Conservation (phyloP, 2,888 invertebrate species). For the Podabrus alpinus region DNA sequence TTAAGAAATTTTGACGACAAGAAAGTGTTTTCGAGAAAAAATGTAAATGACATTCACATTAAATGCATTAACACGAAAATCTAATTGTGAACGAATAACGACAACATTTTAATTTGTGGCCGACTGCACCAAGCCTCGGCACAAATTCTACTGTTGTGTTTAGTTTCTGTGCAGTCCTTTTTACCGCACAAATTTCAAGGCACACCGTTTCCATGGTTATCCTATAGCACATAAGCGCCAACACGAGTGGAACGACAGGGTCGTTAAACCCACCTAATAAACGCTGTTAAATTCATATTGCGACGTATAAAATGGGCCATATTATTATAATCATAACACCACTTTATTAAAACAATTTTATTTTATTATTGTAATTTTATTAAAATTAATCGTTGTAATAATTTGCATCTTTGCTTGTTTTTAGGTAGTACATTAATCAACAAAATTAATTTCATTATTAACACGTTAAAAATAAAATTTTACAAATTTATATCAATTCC, state of each 20-base stretch:
- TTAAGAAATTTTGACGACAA: neutral
- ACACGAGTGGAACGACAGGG: neutral
- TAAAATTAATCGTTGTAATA: neutral
- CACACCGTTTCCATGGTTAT: neutral
- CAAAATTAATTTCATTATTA: no score
- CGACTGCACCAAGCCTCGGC: slow-evolving; percentile 50
- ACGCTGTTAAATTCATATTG: neutral
- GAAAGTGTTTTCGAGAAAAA: neutral
- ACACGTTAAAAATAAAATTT: no score
- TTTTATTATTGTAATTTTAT: neutral
- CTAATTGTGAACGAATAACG: neutral
- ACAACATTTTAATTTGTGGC: slow-evolving; percentile 36
- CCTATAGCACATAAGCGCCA: neutral
- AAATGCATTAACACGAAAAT: neutral
- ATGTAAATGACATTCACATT: neutral
- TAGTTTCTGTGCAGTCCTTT: neutral
- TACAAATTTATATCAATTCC: no score
- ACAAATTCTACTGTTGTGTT: slow-evolving; percentile 43
- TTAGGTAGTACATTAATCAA: no score
- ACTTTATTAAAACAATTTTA: neutral
- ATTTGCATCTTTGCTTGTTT: neutral
- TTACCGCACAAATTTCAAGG: neutral
- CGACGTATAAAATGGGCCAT: neutral
- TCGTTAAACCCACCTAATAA: neutral
- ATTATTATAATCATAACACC: neutral